A percentile compares a stretch with the other conserved stretches of the same genome.
Evolutionary conservation across 2,113 vertebrate genomes (phyloP).

Genomic region (Laterallus jamaicensis): DNA sequence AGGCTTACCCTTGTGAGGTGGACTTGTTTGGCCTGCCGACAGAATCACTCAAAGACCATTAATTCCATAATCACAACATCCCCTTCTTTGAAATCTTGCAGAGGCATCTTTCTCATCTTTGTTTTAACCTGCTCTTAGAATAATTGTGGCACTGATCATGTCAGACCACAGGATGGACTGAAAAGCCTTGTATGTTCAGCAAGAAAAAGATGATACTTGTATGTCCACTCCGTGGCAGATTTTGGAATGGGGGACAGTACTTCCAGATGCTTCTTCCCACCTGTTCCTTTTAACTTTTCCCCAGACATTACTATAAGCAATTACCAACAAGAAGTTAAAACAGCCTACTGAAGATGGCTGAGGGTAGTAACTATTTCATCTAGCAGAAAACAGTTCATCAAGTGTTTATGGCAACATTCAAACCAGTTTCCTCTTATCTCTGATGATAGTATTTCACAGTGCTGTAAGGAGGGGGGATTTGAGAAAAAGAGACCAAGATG

Average conservation of each 20-base stretch:
- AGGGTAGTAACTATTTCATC: neutral
- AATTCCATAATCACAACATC: neutral
- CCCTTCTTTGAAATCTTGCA: neutral
- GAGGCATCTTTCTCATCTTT: neutral
- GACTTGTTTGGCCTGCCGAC: neutral
- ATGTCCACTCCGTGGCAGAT: neutral
- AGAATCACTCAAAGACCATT: neutral
- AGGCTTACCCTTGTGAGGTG: neutral
- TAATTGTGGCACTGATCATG: neutral
- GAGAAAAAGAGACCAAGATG: neutral
- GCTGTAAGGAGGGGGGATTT: neutral
- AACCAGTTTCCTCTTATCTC: neutral
- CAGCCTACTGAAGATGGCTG: neutral
- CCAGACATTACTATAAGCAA: neutral
- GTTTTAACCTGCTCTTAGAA: neutral
- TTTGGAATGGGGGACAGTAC: neutral
- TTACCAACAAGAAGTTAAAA: neutral
- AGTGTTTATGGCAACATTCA: neutral
- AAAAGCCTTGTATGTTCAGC: neutral
- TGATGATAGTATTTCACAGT: neutral
- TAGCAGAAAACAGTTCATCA: neutral
- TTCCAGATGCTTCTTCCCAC: neutral
- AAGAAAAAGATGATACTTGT: neutral
- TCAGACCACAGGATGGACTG: neutral
- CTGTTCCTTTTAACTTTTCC: neutral